A percentile compares a stretch with the other conserved stretches of the same genome.
Evolutionary conservation across 1,140 invertebrate species (phyloP).

Genomic region (Pogonus chalceus): DNA sequence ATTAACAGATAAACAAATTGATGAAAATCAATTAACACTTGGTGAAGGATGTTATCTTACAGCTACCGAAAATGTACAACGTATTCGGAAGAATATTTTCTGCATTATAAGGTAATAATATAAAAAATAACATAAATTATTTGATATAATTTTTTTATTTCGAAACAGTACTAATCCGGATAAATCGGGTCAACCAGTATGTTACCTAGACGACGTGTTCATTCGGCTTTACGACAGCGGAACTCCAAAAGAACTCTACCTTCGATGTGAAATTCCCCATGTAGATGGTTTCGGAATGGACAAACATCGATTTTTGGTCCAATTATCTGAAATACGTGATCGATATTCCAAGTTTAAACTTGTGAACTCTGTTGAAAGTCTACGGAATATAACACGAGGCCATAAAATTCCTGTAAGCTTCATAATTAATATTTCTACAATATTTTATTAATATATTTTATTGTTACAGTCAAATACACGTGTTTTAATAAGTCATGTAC

Average conservation of each 20-base stretch:
- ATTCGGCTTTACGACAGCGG: neutral
- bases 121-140: neutral
- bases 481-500: neutral
- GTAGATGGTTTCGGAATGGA: neutral
- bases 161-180: neutral
- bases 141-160: neutral
- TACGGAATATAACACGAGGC: neutral
- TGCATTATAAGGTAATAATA: neutral
- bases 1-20: neutral
- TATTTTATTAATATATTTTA: too few species aligned
- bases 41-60: neutral
- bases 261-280: neutral
- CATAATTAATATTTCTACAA: neutral
- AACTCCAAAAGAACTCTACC: neutral
- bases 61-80: neutral
- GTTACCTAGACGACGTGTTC: neutral
- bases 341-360: neutral
- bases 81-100: neutral
- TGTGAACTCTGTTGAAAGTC: neutral
- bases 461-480: too few species aligned
- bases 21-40: neutral
- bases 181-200: neutral
- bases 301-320: neutral
- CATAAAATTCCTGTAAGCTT: neutral
- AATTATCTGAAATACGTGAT: neutral